A percentile compares a stretch with the other conserved stretches of the same genome.
phyloP scores from a whole-genome alignment of 2,797 vertebrate genomes.

The Poeciliopsis turneri region DNA sequence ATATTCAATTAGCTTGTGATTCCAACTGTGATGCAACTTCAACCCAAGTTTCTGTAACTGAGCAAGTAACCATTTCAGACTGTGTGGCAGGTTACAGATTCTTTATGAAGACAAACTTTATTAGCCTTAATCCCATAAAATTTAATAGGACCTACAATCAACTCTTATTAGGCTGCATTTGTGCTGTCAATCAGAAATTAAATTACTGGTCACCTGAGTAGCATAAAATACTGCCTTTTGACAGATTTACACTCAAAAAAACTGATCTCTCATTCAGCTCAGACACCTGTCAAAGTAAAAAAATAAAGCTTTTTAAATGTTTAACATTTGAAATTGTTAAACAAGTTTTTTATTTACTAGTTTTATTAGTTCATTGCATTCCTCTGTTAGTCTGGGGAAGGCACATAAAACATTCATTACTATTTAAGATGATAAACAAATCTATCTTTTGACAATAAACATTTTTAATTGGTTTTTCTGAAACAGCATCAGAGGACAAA shows the following conservation, averaged over 20 bases:
- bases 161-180: neutral
- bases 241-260: neutral
- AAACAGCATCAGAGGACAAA: conserved; percentile 12
- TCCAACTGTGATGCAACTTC: neutral
- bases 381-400: neutral
- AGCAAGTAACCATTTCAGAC: neutral
- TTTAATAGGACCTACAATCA: neutral
- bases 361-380: neutral
- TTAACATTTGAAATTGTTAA: neutral
- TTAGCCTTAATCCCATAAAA: neutral
- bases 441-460: neutral
- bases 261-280: conserved; percentile 4
- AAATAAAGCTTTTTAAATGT: neutral
- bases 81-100: neutral
- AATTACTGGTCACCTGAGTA: neutral
- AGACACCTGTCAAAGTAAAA: neutral
- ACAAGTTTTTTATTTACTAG: neutral
- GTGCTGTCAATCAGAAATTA: neutral
- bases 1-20: neutral
- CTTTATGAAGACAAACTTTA: neutral
- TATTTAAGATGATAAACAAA: neutral
- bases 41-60: neutral
- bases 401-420: neutral
- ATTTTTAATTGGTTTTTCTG: neutral
- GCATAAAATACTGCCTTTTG: neutral